These are phyloP conservation scores for Bombus superbus DNA, from an alignment of 1,140 invertebrate species.

Conservation along the genomic window DNA sequence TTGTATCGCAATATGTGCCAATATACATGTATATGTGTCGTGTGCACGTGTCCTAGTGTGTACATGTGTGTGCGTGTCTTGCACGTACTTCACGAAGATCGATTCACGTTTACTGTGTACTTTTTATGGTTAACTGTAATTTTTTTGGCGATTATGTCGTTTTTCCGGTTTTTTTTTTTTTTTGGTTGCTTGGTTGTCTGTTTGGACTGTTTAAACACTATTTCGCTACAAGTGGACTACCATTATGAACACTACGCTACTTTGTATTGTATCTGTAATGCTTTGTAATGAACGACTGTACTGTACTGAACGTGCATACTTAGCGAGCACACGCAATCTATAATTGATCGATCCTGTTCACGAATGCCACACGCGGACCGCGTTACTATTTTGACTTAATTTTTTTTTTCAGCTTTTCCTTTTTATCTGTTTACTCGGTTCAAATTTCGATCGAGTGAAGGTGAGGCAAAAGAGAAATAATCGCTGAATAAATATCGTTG, in stretches of 20 bases:
- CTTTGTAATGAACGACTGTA: slow-evolving; percentile 74
- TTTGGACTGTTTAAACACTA: slow-evolving; percentile 74
- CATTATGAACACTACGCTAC: slow-evolving; percentile 79
- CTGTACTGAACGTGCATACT: slow-evolving; percentile 73
- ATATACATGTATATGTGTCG: slow-evolving; percentile 31
- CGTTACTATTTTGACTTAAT: neutral
- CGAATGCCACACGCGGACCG: slow-evolving; percentile 56
- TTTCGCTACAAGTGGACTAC: slow-evolving; percentile 81
- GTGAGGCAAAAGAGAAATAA: neutral
- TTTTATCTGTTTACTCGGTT: neutral
- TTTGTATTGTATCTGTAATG: slow-evolving; percentile 79
- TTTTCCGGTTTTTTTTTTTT: slow-evolving; percentile 67
- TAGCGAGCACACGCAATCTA: slow-evolving; percentile 74
- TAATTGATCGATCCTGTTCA: slow-evolving; percentile 57
- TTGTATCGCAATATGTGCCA: slow-evolving; percentile 27
- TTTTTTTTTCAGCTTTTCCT: too few species aligned
- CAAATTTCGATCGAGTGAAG: neutral
- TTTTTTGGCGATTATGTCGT: slow-evolving; percentile 71
- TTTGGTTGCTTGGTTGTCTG: slow-evolving; percentile 52
- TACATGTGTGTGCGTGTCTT: slow-evolving; percentile 22
- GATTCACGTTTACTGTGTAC: slow-evolving; percentile 45
- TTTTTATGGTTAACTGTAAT: slow-evolving; percentile 65
- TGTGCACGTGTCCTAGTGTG: slow-evolving; percentile 1
- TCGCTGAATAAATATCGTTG: neutral
- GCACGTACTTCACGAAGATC: slow-evolving; percentile 50